Conservation (phyloP, 2,888 invertebrate genomes). For the Folsomia manolachei region DNA sequence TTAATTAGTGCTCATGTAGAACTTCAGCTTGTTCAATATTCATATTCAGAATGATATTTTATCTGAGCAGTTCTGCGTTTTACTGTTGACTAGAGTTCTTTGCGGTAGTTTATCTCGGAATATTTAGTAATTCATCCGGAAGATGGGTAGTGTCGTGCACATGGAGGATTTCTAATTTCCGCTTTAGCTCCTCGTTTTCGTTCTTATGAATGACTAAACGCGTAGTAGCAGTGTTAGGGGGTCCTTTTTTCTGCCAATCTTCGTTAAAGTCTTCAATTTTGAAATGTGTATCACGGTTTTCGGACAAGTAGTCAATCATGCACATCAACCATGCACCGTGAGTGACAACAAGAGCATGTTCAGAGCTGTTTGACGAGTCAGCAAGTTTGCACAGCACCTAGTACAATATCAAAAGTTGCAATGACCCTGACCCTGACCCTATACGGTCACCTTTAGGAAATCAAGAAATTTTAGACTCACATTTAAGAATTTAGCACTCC, state of each 20-base stretch:
- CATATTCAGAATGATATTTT: no score
- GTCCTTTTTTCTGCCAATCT: conserved; percentile 22
- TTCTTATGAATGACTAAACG: conserved; percentile 33
- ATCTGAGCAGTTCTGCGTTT: no score
- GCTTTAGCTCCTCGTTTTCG: conserved; percentile 14
- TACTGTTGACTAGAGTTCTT: no score
- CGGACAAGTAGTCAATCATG: conserved; percentile 38
- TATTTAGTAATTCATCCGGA: no score
- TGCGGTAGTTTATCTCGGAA: no score
- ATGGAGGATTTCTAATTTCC: conserved; percentile 27
- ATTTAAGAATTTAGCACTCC: conserved; percentile 35
- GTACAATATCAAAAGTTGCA: no score
- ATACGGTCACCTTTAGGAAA: no score
- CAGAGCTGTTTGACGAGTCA: conserved; percentile 22
- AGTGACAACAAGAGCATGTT: conserved; percentile 44
- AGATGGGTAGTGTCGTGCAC: conserved; percentile 35
- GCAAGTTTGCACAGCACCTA: conserved; percentile 39
- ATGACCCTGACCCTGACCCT: no score
- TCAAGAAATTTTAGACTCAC: no score
- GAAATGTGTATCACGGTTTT: conserved; percentile 17
- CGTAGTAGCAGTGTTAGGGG: conserved; percentile 37
- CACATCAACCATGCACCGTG: conserved; percentile 46
- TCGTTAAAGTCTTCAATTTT: conserved; percentile 31
- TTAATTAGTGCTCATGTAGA: no score
- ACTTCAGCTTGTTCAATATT: no score